Evolutionary conservation across 2,888 invertebrate genomes (phyloP).

Genomic region (Unio delphinus): DNA sequence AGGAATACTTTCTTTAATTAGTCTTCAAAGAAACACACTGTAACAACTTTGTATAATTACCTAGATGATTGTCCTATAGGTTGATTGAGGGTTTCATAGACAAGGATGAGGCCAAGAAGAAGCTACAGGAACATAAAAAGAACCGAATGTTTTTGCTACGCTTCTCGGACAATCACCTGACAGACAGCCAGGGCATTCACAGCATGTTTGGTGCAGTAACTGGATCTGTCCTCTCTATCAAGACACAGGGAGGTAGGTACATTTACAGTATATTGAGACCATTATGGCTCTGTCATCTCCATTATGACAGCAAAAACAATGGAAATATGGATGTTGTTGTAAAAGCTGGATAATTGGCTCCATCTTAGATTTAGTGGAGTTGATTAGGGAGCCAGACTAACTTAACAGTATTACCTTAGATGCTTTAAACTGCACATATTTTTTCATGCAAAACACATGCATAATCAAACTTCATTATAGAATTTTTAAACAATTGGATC

Average conservation of each 20-base stretch:
- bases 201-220: constrained; percentile 29
- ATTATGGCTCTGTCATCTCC: too few species aligned
- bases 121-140: constrained; percentile 7
- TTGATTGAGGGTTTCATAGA: constrained; percentile 27
- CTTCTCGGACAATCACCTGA: constrained; percentile 30
- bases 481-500: too few species aligned
- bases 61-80: constrained; percentile 8
- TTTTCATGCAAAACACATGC: too few species aligned
- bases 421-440: too few species aligned
- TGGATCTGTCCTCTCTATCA: constrained; percentile 9
- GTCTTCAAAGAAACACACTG: not conserved
- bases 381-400: too few species aligned
- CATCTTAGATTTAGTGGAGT: too few species aligned
- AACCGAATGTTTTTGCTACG: constrained; percentile 19
- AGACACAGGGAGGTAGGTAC: constrained; percentile 1
- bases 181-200: constrained; percentile 29
- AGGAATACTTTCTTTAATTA: not conserved
- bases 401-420: too few species aligned
- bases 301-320: too few species aligned
- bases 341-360: too few species aligned
- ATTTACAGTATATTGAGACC: not conserved
- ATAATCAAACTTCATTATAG: too few species aligned
- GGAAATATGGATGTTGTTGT: too few species aligned
- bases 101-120: constrained; percentile 19
- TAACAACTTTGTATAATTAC: not conserved